Base-by-base conservation (phyloP, 2,113 vertebrate species). In the Malurus cyaneus region DNA sequence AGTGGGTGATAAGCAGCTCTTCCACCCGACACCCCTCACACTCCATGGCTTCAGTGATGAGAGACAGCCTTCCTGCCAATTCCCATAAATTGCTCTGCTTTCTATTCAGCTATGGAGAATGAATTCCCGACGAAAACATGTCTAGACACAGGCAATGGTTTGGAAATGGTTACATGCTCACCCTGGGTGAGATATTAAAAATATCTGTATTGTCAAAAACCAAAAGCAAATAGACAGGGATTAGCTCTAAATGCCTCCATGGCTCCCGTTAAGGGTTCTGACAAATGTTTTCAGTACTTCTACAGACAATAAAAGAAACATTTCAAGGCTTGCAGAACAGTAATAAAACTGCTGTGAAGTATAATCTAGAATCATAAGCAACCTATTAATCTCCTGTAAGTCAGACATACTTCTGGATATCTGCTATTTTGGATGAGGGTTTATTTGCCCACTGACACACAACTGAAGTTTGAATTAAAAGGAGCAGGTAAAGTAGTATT, bases 321-420 rank as follows among this genome's bases (percentile, higher is more conserved):
- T 77, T 93, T 93, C 72, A 77, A 94, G 65, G 82, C 88, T 67
- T 95, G 44, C 15, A 53, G 92, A 95, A 90, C 31, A 54, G 64
- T 44, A 87, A 67, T 78, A 92, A 88, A 96, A 80, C 47, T 66
- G 64, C 79, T 93, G 47, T 59, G 62, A 93, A 88, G 74, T 36
- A 44, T 60, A 89, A 92, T 92, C 92, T 90, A 86, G 74, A 94
- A 89, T 83, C 72, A 16, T 28, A 89, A 83, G 67, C 83, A 93
- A 89, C 8, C 29, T 56, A 26, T 85, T 92, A 50, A 80, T 52
- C 76, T 87, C 41, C 60, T 29, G 4, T 23, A 91, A 89, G 74
- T 67, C 74, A 88, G 72, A 32, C 64, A 46, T 12, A 26, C 10
- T 80, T 65, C 78, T 92, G 50, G 70, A 89, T 62, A 79, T 60